phyloP scores from a whole-genome alignment of 1,140 invertebrate genomes.

The Oreohelix idahoensis region DNA sequence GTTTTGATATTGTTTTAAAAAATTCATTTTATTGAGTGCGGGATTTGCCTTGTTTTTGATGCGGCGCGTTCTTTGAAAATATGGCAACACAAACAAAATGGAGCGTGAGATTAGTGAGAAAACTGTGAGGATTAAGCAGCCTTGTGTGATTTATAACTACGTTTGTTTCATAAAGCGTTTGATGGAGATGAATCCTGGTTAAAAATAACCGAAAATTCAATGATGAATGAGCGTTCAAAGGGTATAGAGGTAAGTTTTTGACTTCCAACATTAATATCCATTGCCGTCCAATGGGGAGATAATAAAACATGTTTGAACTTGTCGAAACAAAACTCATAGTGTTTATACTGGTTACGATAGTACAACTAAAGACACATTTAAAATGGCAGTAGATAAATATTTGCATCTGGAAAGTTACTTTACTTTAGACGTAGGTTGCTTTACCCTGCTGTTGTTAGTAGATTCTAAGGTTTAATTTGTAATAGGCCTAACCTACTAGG shows the following conservation, averaged over 20 bases:
- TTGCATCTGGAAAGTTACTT: no score
- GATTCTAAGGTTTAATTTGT: no score
- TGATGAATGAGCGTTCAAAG: not conserved
- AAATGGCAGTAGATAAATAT: no score
- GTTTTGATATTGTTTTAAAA: no score
- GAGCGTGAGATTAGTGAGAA: not conserved
- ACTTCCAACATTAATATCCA: no score
- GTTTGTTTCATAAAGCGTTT: not conserved
- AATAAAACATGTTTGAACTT: not conserved
- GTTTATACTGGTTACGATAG: not conserved
- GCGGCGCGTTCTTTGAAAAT: constrained; percentile 37
- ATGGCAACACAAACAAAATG: not conserved
- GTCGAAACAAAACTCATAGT: no score
- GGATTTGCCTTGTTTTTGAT: constrained; percentile 20
- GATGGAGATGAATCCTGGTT: not conserved
- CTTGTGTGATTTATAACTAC: not conserved
- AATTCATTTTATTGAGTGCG: not conserved
- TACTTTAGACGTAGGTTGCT: no score
- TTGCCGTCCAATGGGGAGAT: not conserved
- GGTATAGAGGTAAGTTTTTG: constrained; percentile 6
- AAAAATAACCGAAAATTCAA: not conserved
- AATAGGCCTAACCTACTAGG: no score
- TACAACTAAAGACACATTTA: no score
- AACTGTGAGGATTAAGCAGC: not conserved
- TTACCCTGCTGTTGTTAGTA: no score